phyloP scores from a whole-genome alignment of 2,113 vertebrate genomes.

The Damaliscus lunatus region DNA sequence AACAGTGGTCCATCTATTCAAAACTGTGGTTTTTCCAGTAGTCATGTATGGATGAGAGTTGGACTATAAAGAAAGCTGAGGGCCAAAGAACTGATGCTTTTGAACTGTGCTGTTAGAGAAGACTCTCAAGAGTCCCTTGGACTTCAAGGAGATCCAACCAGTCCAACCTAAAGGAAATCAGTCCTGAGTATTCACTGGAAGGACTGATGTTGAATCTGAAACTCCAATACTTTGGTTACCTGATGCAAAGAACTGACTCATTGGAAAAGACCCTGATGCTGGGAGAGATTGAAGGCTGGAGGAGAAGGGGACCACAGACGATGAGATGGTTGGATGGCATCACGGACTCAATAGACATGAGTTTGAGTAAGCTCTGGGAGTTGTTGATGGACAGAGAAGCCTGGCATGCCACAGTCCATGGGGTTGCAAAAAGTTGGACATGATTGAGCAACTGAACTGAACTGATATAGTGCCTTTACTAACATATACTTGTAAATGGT shows the following conservation, averaged over 20 bases:
- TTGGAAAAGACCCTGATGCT: background rate
- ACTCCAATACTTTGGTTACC: background rate
- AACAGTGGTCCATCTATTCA: background rate
- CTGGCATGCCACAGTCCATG: background rate
- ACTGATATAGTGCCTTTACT: background rate
- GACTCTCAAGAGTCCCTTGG: background rate
- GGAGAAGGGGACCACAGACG: accelerated
- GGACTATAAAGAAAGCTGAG: background rate
- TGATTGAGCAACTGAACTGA: accelerated
- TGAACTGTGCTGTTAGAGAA: background rate
- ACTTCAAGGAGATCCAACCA: background rate
- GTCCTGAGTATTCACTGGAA: background rate
- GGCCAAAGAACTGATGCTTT: background rate
- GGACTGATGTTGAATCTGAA: background rate
- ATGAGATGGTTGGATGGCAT: background rate
- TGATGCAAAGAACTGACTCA: background rate
- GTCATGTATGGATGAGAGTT: background rate
- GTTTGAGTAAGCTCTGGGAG: background rate
- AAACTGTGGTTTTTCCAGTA: background rate
- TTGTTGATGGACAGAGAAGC: background rate
- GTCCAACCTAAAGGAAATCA: background rate
- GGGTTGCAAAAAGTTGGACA: background rate
- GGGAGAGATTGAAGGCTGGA: background rate
- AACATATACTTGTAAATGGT: background rate
- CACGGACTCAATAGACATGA: background rate